Conservation (phyloP, 2,888 invertebrate genomes). For the Pollenia angustigena region DNA sequence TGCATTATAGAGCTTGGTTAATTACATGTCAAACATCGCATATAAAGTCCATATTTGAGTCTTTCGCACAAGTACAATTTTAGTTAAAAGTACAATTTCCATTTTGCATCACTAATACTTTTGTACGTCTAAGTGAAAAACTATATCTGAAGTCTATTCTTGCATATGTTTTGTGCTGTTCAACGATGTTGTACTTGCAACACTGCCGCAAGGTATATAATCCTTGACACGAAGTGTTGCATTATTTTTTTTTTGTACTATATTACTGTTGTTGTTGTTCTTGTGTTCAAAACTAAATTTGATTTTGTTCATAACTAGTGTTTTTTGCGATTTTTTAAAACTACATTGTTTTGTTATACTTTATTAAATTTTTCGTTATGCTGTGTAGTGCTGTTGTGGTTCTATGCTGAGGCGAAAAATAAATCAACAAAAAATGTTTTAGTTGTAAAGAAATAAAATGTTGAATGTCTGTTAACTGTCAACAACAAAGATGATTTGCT, state of each 20-base stretch:
- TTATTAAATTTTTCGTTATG: not conserved
- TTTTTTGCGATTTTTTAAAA: not conserved
- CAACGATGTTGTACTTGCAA: not conserved
- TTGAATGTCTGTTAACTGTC: slow-evolving; percentile 33
- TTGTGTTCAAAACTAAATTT: not conserved
- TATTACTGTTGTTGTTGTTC: not conserved
- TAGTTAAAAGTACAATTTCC: no score
- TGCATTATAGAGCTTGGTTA: no score
- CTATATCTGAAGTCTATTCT: not conserved
- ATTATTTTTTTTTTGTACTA: slow-evolving; percentile 2
- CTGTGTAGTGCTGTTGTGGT: not conserved
- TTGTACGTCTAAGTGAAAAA: not conserved
- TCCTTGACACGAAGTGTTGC: slow-evolving; percentile 27
- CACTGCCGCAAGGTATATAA: slow-evolving; percentile 20
- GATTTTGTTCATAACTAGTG: not conserved
- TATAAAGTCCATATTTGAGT: no score
- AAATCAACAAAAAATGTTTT: not conserved
- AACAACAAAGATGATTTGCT: not conserved
- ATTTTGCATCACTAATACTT: no score
- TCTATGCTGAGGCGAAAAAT: slow-evolving; percentile 16
- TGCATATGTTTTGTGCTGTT: not conserved
- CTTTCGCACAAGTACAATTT: no score
- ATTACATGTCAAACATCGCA: no score
- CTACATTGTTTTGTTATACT: not conserved
- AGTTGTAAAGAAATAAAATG: not conserved